Percentiles rank a stretch among this genome's conserved stretches.
Evolutionary conservation across 2,797 vertebrate species (phyloP).

Genomic region (Macrochelys suwanniensis): DNA sequence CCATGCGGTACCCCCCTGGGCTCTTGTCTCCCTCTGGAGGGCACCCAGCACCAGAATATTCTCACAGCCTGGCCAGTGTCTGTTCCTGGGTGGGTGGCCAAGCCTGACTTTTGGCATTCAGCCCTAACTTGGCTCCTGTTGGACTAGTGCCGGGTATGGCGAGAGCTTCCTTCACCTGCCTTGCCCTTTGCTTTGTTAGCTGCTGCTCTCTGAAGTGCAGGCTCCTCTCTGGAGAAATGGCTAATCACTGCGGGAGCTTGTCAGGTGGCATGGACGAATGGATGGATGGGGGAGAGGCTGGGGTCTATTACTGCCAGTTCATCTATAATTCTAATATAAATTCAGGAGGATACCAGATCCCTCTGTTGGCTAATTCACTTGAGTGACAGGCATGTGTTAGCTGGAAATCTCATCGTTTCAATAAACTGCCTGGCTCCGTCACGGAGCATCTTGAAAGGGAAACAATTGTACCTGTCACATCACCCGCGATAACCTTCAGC

Average conservation of each 20-base stretch:
- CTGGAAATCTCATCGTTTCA: slow-evolving; percentile 45
- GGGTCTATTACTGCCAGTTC: background rate
- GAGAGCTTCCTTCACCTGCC: background rate
- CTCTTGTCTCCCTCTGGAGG: background rate
- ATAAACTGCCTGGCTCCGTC: slow-evolving; percentile 40
- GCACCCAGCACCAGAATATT: background rate
- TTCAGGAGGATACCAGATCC: background rate
- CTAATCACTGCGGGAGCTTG: background rate
- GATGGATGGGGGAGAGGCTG: background rate
- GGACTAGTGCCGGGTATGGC: background rate
- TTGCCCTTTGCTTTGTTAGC: background rate
- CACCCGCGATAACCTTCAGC: slow-evolving; percentile 61
- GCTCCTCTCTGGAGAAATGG: background rate
- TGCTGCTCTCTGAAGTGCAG: background rate
- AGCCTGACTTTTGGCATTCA: background rate
- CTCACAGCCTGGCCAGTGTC: background rate
- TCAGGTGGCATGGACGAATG: background rate
- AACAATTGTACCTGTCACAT: slow-evolving; percentile 73
- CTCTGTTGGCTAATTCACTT: slow-evolving; percentile 19
- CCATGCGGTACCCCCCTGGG: background rate
- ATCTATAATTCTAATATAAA: background rate
- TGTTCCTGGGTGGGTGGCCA: background rate
- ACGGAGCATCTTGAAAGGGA: slow-evolving; percentile 48
- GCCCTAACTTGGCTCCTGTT: background rate
- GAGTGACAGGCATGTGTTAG: slow-evolving; percentile 70